These are phyloP conservation scores for Acipenser transmontanus DNA, from an alignment of 2,797 vertebrate species.

Conservation along the genomic window DNA sequence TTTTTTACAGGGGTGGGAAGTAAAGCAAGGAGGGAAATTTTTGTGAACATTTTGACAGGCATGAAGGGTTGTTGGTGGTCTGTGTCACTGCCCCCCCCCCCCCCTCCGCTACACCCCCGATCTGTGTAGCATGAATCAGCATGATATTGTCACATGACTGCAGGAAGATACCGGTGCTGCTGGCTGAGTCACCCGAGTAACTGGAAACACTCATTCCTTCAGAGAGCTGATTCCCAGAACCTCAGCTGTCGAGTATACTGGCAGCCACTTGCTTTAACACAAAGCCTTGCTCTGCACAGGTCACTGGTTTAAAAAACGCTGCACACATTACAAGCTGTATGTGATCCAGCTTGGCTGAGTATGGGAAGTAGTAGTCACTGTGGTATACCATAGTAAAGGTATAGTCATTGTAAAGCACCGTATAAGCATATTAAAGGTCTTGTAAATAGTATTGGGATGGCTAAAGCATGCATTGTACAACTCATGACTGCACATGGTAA, in stretches of 20 bases:
- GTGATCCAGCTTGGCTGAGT: too few species aligned
- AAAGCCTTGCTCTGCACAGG: neutral
- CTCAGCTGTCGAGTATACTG: neutral
- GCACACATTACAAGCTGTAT: neutral
- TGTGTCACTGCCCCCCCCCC: constrained; percentile 20
- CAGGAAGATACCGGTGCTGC: constrained; percentile 51
- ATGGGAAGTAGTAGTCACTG: too few species aligned
- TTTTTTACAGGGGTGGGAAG: neutral
- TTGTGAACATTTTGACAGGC: constrained; percentile 5
- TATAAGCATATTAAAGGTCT: too few species aligned
- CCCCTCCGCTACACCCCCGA: constrained; percentile 21
- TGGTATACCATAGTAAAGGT: too few species aligned
- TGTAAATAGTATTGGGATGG: too few species aligned
- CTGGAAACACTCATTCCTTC: constrained; percentile 63
- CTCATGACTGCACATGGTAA: too few species aligned
- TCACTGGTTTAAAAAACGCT: neutral
- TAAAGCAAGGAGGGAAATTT: constrained; percentile 1
- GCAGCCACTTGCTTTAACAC: too few species aligned
- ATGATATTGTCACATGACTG: constrained; percentile 34
- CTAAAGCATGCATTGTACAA: too few species aligned
- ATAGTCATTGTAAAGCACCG: too few species aligned
- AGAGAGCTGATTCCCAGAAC: constrained; percentile 63
- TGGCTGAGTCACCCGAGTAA: constrained; percentile 68
- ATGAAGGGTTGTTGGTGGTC: constrained; percentile 6
- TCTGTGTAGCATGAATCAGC: constrained; percentile 54